These are phyloP conservation scores for Campoplex nolae DNA, from an alignment of 2,888 invertebrate genomes.

Conservation along the genomic window DNA sequence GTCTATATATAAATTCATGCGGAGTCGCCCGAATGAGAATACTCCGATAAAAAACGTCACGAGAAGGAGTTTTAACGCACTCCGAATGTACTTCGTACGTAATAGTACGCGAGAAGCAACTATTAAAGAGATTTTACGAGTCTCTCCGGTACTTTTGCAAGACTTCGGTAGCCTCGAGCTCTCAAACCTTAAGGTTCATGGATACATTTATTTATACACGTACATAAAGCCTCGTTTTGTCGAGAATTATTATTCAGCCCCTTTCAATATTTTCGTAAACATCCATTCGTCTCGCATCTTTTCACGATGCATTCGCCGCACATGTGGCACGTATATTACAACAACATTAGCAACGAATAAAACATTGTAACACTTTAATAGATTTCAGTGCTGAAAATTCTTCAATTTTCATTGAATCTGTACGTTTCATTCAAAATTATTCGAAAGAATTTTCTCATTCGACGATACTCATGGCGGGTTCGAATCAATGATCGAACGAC, in stretches of 20 bases:
- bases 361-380: too few relatives aligned
- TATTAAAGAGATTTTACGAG: constrained; percentile 66
- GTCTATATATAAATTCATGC: constrained; percentile 6
- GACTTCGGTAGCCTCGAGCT: constrained; percentile 42
- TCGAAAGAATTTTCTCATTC: too few relatives aligned
- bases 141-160: constrained; percentile 40
- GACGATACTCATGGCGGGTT: too few relatives aligned
- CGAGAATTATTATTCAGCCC: constrained; percentile 13
- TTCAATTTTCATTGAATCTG: too few relatives aligned
- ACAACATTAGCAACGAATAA: too few relatives aligned
- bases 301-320: too few relatives aligned
- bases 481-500: too few relatives aligned
- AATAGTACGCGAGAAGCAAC: constrained; percentile 54
- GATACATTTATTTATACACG: neutral
- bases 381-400: too few relatives aligned
- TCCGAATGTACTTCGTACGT: constrained; percentile 65
- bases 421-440: too few relatives aligned
- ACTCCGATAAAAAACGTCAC: constrained; percentile 32
- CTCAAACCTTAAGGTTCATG: neutral
- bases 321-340: too few relatives aligned
- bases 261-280: constrained; percentile 13
- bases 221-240: neutral
- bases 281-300: neutral
- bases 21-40: constrained; percentile 12
- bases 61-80: constrained; percentile 59